These are phyloP conservation scores for Centruroides vittatus DNA, from an alignment of 1,140 invertebrate species.

Conservation along the genomic window DNA sequence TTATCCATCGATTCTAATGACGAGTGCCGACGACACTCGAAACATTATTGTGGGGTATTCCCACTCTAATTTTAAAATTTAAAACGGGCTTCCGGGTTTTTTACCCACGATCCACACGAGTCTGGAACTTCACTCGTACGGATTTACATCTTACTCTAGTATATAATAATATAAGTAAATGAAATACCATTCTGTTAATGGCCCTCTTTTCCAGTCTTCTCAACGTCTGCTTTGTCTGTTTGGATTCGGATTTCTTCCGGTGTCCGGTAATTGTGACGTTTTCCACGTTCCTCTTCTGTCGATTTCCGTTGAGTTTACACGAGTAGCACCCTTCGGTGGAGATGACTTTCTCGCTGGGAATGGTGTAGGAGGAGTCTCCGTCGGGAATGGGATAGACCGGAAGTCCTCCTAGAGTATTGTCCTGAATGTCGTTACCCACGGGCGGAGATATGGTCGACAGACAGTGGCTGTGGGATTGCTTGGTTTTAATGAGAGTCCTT, in stretches of 20 bases:
- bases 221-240: not conserved
- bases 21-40: no score
- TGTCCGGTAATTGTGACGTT: not conserved
- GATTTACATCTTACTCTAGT: no score
- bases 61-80: no score
- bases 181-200: conserved; percentile 7
- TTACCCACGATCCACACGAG: no score
- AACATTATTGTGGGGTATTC: no score
- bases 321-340: conserved; percentile 80
- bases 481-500: not conserved
- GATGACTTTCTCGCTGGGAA: conserved; percentile 51
- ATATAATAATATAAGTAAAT: conserved; percentile 4
- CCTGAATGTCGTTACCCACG: conserved; percentile 25
- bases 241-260: not conserved
- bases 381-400: conserved; percentile 40
- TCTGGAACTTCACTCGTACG: no score
- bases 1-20: no score
- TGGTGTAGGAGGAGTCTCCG: conserved; percentile 25
- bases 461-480: conserved; percentile 50
- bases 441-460: conserved; percentile 53
- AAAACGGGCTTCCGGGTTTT: no score
- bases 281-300: conserved; percentile 4
- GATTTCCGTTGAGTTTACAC: conserved; percentile 49
- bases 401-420: conserved; percentile 48
- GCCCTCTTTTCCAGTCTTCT: conserved; percentile 6